A percentile compares a stretch with the other conserved stretches of the same genome.
Conservation (phyloP, 2,797 vertebrate genomes). For the Rhinella marina region DNA sequence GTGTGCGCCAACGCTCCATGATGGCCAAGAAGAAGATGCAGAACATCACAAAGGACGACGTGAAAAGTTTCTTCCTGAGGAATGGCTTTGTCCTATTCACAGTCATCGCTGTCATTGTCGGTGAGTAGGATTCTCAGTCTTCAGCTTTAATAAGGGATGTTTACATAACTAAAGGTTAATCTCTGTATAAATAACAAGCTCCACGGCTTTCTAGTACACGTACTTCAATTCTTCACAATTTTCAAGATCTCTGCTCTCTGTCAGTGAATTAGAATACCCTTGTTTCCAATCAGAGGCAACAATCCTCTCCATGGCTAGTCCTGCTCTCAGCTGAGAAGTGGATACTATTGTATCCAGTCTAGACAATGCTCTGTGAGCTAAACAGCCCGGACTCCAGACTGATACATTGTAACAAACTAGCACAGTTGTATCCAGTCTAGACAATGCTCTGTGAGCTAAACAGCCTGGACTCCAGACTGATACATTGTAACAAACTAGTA, state of each 20-base stretch:
- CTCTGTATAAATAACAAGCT: too few species aligned
- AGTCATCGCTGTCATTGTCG: slow-evolving; percentile 85
- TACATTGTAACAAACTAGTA: not conserved
- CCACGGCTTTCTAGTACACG: too few species aligned
- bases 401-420: not conserved
- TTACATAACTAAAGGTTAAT: too few species aligned
- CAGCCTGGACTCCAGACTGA: not conserved
- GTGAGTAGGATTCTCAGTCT: slow-evolving; percentile 75
- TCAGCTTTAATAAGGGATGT: not conserved
- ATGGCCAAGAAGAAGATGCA: slow-evolving; percentile 94
- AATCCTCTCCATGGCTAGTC: too few species aligned
- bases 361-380: not conserved
- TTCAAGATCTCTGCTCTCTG: too few species aligned
- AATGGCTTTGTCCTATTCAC: slow-evolving; percentile 97
- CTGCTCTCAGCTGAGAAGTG: too few species aligned
- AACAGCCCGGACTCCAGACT: not conserved
- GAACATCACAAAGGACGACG: slow-evolving; percentile 91
- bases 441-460: not conserved
- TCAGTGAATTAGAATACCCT: too few species aligned
- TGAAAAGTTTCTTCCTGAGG: slow-evolving; percentile 88
- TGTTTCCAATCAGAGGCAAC: too few species aligned
- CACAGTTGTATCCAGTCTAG: not conserved
- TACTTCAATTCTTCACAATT: too few species aligned
- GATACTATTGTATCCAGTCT: too few species aligned
- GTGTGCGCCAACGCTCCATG: slow-evolving; percentile 91